Conservation (phyloP, 2,113 vertebrate species). For the Hydrolagus affinis region DNA sequence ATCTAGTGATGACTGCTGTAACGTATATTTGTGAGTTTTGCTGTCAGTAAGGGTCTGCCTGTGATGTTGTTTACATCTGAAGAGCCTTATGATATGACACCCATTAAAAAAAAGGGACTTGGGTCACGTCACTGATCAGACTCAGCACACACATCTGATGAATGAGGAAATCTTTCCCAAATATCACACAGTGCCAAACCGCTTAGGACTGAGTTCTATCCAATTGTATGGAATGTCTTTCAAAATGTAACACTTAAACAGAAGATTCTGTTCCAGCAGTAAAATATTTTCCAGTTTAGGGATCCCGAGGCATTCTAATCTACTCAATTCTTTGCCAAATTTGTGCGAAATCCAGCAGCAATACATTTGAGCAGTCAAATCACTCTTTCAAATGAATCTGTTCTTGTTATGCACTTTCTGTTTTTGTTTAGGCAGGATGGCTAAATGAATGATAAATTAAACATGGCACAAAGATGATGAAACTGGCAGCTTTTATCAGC, state of each 20-base stretch:
- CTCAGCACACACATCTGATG: background rate
- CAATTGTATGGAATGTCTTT: background rate
- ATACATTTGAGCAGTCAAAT: background rate
- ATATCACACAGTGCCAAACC: background rate
- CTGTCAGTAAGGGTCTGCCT: too few relatives aligned
- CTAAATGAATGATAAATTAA: background rate
- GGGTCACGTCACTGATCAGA: background rate
- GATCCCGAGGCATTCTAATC: background rate
- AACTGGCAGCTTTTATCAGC: background rate
- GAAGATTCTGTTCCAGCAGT: background rate
- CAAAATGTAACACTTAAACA: background rate
- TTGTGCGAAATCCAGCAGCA: background rate
- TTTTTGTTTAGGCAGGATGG: background rate
- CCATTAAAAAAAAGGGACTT: too few relatives aligned
- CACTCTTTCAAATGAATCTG: background rate
- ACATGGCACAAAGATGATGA: background rate
- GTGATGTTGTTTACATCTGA: too few relatives aligned
- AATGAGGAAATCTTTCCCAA: background rate
- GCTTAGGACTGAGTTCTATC: background rate
- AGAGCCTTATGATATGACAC: too few relatives aligned
- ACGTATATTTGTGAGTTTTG: too few relatives aligned
- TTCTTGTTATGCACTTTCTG: background rate
- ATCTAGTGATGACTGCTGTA: too few relatives aligned
- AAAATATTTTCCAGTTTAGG: background rate
- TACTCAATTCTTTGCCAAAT: background rate